These are phyloP conservation scores for Camponotus floridanus DNA, from an alignment of 1,140 invertebrate species.

Conservation along the genomic window DNA sequence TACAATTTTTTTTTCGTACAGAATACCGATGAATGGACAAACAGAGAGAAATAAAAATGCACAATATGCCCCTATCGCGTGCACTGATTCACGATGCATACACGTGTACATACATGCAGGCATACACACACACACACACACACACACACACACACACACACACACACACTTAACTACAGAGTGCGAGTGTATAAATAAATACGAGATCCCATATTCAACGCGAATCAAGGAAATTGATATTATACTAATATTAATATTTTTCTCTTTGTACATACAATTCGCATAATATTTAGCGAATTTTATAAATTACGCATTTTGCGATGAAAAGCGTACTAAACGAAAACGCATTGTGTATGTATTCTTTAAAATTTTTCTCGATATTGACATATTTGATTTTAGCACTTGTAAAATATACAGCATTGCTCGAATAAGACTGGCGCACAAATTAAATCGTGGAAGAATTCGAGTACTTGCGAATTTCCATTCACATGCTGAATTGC, in stretches of 20 bases:
- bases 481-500: neutral
- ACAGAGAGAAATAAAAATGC: slow-evolving; percentile 62
- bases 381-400: neutral
- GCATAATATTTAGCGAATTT: neutral
- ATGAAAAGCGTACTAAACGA: neutral
- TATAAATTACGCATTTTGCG: neutral
- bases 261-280: neutral
- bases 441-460: neutral
- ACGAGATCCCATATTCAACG: slow-evolving; percentile 40
- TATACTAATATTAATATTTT: neutral
- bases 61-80: slow-evolving; percentile 63
- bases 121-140: too few species aligned
- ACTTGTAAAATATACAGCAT: neutral
- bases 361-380: neutral
- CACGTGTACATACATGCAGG: neutral
- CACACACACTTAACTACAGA: slow-evolving; percentile 16
- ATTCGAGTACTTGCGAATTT: neutral
- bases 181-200: slow-evolving; percentile 66
- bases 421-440: neutral
- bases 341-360: too few species aligned
- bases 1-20: slow-evolving; percentile 61
- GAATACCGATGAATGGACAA: slow-evolving; percentile 63
- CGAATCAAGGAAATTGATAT: slow-evolving; percentile 8
- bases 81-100: slow-evolving; percentile 71
- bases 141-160: too few species aligned